Evolutionary conservation across 2,888 invertebrate genomes (phyloP).

Genomic region (Zelleria hepariella): DNA sequence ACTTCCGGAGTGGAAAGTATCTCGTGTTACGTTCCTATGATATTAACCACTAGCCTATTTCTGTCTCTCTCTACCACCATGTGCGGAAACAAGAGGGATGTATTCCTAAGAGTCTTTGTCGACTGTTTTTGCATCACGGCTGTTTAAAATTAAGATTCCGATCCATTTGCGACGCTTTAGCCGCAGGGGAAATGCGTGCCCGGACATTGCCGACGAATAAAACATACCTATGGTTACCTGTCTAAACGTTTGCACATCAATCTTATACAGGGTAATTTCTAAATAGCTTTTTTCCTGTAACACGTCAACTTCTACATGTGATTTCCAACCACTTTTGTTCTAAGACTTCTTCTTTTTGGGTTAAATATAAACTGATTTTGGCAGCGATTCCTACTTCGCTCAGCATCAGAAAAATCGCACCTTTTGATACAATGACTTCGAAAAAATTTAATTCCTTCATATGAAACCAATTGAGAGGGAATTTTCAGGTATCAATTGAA

Average conservation of each 20-base stretch:
- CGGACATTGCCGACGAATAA: background rate
- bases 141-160: background rate
- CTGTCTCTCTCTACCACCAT: background rate
- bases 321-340: too few relatives aligned
- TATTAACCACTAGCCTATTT: background rate
- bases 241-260: background rate
- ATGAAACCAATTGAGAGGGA: too few relatives aligned
- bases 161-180: background rate
- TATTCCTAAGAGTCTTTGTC: background rate
- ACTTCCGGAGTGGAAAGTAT: background rate
- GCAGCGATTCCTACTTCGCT: too few relatives aligned
- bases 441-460: too few relatives aligned
- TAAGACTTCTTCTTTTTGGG: too few relatives aligned
- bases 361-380: too few relatives aligned
- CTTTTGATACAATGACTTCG: too few relatives aligned
- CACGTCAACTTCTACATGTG: too few relatives aligned
- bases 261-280: too few relatives aligned
- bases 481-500: too few relatives aligned
- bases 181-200: background rate
- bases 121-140: background rate
- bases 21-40: background rate
- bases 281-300: too few relatives aligned
- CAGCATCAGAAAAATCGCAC: too few relatives aligned
- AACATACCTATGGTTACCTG: background rate
- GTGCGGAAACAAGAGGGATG: background rate